Evolutionary conservation across 2,797 vertebrate species (phyloP).

Genomic region (Poecilia wingei): DNA sequence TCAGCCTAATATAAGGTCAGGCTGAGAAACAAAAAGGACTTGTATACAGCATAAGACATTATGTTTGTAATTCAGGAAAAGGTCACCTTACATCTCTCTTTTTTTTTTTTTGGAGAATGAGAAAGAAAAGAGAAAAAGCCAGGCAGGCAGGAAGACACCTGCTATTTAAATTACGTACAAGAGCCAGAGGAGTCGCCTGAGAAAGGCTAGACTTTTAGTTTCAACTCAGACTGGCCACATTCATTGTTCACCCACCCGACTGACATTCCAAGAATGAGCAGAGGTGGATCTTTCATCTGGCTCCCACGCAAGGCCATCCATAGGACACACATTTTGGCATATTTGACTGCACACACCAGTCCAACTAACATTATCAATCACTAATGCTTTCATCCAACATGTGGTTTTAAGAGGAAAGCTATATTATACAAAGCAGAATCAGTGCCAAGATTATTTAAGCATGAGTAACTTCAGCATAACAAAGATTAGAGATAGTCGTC

Average conservation of each 20-base stretch:
- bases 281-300: constrained; percentile 65
- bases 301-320: constrained; percentile 61
- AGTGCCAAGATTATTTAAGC: constrained; percentile 36
- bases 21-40: neutral
- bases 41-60: constrained; percentile 17
- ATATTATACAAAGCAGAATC: constrained; percentile 12
- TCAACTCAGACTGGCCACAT: constrained; percentile 57
- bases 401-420: constrained; percentile 27
- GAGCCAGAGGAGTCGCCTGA: constrained; percentile 50
- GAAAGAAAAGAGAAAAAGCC: constrained; percentile 12
- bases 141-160: constrained; percentile 45
- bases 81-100: neutral
- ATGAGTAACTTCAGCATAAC: constrained; percentile 37
- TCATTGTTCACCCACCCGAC: constrained; percentile 68
- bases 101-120: constrained; percentile 4
- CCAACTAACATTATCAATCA: constrained; percentile 30
- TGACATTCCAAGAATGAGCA: constrained; percentile 73
- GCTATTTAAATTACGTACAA: constrained; percentile 51
- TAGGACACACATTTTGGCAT: constrained; percentile 43
- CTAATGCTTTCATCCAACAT: constrained; percentile 27
- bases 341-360: constrained; percentile 12
- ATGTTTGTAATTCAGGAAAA: constrained; percentile 25
- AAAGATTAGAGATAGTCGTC: constrained; percentile 42
- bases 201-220: constrained; percentile 44
- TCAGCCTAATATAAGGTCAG: neutral